phyloP scores from a whole-genome alignment of 2,113 vertebrate species.

The Eolophus roseicapilla region DNA sequence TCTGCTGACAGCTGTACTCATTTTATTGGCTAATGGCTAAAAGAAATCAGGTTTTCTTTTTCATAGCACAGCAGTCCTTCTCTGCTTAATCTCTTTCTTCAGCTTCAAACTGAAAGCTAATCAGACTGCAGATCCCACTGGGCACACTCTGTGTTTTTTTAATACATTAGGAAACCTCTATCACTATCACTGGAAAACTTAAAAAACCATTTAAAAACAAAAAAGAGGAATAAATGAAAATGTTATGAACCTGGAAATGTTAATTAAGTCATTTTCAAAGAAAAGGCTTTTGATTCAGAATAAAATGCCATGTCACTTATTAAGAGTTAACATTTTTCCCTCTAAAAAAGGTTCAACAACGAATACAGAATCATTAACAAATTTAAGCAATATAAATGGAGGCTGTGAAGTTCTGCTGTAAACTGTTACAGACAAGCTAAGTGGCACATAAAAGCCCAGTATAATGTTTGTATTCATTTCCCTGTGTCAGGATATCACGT shows the following conservation, averaged over 20 bases:
- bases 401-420: conserved; percentile 32
- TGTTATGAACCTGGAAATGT: conserved; percentile 79
- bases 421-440: not conserved
- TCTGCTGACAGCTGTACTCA: conserved; percentile 51
- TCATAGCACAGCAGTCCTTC: conserved; percentile 69
- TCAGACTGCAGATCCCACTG: conserved; percentile 73
- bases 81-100: conserved; percentile 50
- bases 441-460: not conserved
- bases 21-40: conserved; percentile 47
- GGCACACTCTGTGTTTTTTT: conserved; percentile 66
- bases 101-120: conserved; percentile 69
- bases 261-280: conserved; percentile 75
- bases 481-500: not conserved
- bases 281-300: conserved; percentile 69
- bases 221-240: conserved; percentile 80
- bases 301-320: conserved; percentile 69
- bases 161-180: conserved; percentile 73
- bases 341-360: conserved; percentile 61
- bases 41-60: conserved; percentile 66
- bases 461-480: not conserved
- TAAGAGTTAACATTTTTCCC: conserved; percentile 67
- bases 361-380: conserved; percentile 58
- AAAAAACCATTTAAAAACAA: conserved; percentile 76
- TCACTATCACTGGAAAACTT: conserved; percentile 74
- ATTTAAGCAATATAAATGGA: conserved; percentile 35